Conservation (phyloP, 2,888 invertebrate species). For the Limnephilus auricula region DNA sequence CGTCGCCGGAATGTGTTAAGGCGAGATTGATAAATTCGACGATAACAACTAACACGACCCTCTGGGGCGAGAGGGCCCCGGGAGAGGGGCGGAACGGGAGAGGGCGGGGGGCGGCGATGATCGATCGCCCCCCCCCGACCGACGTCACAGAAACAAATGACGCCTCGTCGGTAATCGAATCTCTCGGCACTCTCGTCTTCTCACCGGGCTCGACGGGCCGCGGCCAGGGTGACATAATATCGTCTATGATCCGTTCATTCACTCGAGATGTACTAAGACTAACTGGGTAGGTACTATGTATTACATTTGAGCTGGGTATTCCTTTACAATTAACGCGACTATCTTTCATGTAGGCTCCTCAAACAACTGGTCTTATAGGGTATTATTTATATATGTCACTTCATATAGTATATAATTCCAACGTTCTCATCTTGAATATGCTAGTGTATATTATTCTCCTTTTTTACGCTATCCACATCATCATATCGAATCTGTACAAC, state of each 20-base stretch:
- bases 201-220: not conserved
- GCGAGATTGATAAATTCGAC: constrained; percentile 61
- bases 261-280: not conserved
- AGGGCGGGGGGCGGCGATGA: constrained; percentile 53
- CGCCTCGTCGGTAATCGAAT: constrained; percentile 63
- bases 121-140: constrained; percentile 56
- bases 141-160: constrained; percentile 65
- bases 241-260: not conserved
- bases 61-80: not conserved
- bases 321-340: not conserved
- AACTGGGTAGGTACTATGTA: not conserved
- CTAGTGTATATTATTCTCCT: no score
- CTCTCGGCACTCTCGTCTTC: constrained; percentile 29
- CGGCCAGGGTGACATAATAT: constrained; percentile 34
- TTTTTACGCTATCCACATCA: no score
- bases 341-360: not conserved
- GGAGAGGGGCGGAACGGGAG: not conserved
- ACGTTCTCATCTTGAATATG: not conserved
- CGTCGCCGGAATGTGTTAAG: constrained; percentile 61
- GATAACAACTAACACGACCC: constrained; percentile 59
- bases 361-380: not conserved
- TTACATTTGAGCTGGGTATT: not conserved
- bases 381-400: no score
- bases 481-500: no score
- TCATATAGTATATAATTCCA: not conserved